Percentiles rank a stretch among this genome's conserved stretches.
Conservation (phyloP, 2,888 invertebrate species). For the Apomyelois bistriatella region DNA sequence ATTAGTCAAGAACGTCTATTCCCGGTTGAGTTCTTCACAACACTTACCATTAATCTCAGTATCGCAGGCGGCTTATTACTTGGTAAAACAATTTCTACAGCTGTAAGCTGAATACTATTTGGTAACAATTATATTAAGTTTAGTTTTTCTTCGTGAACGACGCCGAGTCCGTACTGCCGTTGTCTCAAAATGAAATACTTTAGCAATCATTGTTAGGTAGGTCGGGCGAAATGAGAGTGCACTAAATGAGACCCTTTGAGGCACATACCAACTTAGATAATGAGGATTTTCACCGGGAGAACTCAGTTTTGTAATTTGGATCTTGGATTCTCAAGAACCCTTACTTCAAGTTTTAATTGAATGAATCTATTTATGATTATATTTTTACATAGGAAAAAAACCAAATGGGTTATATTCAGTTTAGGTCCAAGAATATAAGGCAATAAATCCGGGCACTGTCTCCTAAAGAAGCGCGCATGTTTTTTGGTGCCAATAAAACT, state of each 20-base stretch:
- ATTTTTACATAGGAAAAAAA: not conserved
- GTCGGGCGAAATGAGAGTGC: slow-evolving; percentile 28
- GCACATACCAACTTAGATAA: slow-evolving; percentile 29
- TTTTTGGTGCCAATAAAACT: slow-evolving; percentile 10
- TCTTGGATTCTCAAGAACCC: slow-evolving; percentile 18
- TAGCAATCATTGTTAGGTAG: slow-evolving; percentile 27
- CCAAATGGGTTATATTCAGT: not conserved
- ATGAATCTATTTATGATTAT: not conserved
- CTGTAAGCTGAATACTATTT: slow-evolving; percentile 17
- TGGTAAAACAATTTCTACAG: not conserved
- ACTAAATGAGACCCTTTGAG: slow-evolving; percentile 26
- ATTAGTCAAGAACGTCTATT: no score
- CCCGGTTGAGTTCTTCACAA: no score
- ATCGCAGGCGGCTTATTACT: no score
- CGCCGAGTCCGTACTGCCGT: slow-evolving; percentile 10
- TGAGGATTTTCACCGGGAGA: slow-evolving; percentile 27
- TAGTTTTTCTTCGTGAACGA: slow-evolving; percentile 18
- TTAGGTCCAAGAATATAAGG: not conserved
- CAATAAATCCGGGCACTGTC: slow-evolving; percentile 4
- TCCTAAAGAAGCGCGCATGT: slow-evolving; percentile 2
- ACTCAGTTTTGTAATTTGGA: slow-evolving; percentile 22
- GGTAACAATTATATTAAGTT: slow-evolving; percentile 17
- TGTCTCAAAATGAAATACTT: slow-evolving; percentile 33
- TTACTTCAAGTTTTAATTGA: slow-evolving; percentile 20
- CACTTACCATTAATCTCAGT: no score